Evolutionary conservation across 2,797 vertebrate species (phyloP).

Genomic region (Acanthurus tractus): DNA sequence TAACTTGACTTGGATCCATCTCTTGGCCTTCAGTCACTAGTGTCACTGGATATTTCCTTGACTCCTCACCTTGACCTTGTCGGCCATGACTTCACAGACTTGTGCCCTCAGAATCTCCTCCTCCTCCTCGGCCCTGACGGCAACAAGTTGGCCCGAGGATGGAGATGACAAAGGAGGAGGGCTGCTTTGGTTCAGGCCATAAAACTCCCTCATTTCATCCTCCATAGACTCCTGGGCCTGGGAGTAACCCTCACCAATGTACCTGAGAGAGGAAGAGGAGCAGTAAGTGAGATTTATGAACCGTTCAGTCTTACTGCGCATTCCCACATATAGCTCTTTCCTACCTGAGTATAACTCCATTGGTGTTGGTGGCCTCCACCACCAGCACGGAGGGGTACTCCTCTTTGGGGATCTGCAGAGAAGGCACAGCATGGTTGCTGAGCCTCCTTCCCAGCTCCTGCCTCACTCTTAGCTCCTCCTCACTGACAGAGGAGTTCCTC

Average conservation of each 20-base stretch:
- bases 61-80: conserved; percentile 89
- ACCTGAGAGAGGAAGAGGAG: conserved; percentile 81
- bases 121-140: conserved; percentile 91
- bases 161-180: conserved; percentile 74
- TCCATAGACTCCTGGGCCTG: conserved; percentile 95
- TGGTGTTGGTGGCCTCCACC: conserved; percentile 92
- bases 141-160: conserved; percentile 89
- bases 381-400: conserved; percentile 94
- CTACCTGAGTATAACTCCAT: conserved; percentile 92
- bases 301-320: neutral
- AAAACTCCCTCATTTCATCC: conserved; percentile 94
- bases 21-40: neutral
- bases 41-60: neutral
- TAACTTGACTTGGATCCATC: neutral
- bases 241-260: conserved; percentile 94
- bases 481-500: conserved; percentile 54
- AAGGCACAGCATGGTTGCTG: conserved; percentile 83
- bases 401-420: conserved; percentile 90
- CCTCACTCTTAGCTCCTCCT: conserved; percentile 72
- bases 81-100: conserved; percentile 86
- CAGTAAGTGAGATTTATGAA: neutral
- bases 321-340: neutral
- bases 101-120: conserved; percentile 92
- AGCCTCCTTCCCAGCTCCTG: conserved; percentile 69
- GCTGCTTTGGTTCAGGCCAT: conserved; percentile 78